Base-by-base conservation (phyloP, 1,140 invertebrate species). In the Cyrtorhinus lividipennis region DNA sequence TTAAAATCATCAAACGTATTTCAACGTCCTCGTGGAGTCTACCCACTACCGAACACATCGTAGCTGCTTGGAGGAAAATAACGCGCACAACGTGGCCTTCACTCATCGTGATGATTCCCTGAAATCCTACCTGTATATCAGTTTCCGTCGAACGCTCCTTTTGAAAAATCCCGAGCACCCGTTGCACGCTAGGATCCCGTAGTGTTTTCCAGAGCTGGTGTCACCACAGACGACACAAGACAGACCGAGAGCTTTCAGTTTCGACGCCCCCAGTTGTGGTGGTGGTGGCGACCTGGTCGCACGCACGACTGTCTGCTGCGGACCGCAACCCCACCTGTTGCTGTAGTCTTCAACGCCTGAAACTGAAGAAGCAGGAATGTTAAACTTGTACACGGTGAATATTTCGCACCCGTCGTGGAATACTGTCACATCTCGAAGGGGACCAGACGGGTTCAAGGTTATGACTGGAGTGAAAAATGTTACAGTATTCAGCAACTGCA, bases 131-230 rank as follows among this genome's bases (percentile, higher is more conserved):
- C 94, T 90, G 79, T 99, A 99, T 66, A 98, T 98, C 46, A 99
- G 81, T 77, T 97, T 95, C 67, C 95, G 81, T 30, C 96, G 79
- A 24, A 99, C 96, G 67, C 92, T 95, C 66, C 96, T 76, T 72
- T 99, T 99, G 79, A 99, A 99, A 78, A 99, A 99, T 1, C 95
- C 96, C 56, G 90, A 95, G 78, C 96, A 99, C 0, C 96, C 96
- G 70, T 99, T 98, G 75, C 96, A 98, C 0, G 95, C 95, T n/a
- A 98, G 79, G 66, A 98, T 98, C 0, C 95, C 95, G 73, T 97
- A 98, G 74, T 98, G 95, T 72, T 98, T 98, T 0, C 95, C 95
- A 2, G 90, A 95, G 61, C 91, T 95, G 1, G 92, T 95, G 72
- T 98, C 95, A 0, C 94, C 94, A 71, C 95, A 98, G 1, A 98